Base-by-base conservation (phyloP, 2,888 invertebrate genomes). In the Amblyjoppa fuscipennis region DNA sequence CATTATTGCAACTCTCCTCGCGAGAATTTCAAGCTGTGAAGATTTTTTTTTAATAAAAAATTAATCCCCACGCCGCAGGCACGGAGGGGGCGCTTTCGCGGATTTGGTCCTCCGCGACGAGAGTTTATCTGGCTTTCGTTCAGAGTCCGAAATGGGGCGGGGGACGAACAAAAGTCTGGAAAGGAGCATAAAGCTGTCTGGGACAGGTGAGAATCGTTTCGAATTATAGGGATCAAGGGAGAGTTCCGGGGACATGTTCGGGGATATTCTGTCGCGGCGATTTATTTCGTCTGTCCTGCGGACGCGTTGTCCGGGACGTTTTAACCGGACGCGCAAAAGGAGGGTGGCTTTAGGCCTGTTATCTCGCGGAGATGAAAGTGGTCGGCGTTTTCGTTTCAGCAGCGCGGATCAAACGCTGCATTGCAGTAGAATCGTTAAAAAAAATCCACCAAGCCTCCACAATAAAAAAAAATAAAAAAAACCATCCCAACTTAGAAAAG, bases 351-450 rank as follows among this genome's bases (percentile, higher is more conserved):
- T 41, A 49, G 68, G 11, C 53, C 34, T 79, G 78, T 82, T 82
- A 82, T 82, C 64, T 79, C 79, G 59, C 16, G 61, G 56, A 78
- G 84, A 87, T 84, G 75, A 85, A 81, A 87, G 84, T 81, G 64
- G 38, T 56, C 9, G 71, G 45, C 69, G 64, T 41, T 56, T 77
- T 25, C 74, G 38, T 41, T 64, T 73, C 25, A 4, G 51, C 64
- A 38, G 13, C 7, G 25, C 25, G n/a, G 56, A 20, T 64, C 25
- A n/a, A 38, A 68, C 25, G 66, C 7, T 6, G 34, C 45, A 53
- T 64, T 41, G 64, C 38, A 71, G 73, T 74, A 87, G 88, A 88
- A 89, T 90, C 91, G 91, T 90, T 89, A 87, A 89, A 81, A 79
- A 61, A 70, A 71, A 31, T 9, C 20, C 20, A 79, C n/a, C 45